phyloP scores from a whole-genome alignment of 2,797 vertebrate genomes.

The Sebastes melanostomus region DNA sequence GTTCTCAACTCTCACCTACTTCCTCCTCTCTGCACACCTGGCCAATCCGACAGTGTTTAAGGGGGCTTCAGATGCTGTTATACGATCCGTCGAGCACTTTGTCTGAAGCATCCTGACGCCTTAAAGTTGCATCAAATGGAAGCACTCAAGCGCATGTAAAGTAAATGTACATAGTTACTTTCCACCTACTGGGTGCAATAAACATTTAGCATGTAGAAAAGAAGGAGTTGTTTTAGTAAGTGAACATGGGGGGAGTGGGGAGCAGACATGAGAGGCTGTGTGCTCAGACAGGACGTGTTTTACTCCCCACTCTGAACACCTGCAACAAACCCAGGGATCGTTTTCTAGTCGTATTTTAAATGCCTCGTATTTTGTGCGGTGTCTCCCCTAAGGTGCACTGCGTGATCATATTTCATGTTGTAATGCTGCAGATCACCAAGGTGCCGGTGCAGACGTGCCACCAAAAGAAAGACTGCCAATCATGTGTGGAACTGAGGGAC shows the following conservation, averaged over 20 bases:
- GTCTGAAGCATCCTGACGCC: background rate
- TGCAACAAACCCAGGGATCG: conserved; percentile 14
- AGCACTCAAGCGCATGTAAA: background rate
- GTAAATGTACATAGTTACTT: background rate
- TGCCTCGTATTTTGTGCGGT: conserved; percentile 18
- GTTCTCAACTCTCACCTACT: background rate
- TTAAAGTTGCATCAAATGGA: background rate
- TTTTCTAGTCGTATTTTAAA: conserved; percentile 25
- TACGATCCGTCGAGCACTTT: background rate
- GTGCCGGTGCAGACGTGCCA: conserved; percentile 91
- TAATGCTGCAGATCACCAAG: conserved; percentile 85
- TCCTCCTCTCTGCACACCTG: background rate
- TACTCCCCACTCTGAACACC: conserved; percentile 11
- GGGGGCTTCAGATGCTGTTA: background rate
- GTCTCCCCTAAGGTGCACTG: conserved; percentile 28
- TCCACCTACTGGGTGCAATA: background rate
- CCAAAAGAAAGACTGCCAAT: conserved; percentile 84
- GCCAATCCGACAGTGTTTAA: background rate
- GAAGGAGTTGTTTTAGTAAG: conserved; percentile 10
- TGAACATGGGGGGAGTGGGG: background rate
- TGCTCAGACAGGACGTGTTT: conserved; percentile 10
- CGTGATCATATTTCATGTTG: conserved; percentile 48
- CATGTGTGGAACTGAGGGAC: conserved; percentile 87
- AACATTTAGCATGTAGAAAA: conserved; percentile 11
- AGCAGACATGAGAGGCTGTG: background rate